Conservation (phyloP, 2,113 vertebrate species). For the Psittacara wagleri region DNA sequence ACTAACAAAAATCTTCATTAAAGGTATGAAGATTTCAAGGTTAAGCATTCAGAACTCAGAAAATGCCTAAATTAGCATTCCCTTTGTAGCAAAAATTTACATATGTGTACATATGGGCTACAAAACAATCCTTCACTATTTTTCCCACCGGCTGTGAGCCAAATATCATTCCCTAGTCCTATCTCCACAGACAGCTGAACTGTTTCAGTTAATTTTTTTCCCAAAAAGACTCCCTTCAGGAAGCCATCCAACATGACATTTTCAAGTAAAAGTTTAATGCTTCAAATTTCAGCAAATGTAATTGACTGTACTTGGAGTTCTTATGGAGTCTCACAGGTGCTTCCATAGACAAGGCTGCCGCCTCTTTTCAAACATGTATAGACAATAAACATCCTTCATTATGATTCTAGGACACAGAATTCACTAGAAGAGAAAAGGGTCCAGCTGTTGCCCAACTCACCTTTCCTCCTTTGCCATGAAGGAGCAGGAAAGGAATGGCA, state of each 20-base stretch:
- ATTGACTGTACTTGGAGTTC: accelerated
- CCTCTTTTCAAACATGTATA: neutral
- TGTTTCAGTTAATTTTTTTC: neutral
- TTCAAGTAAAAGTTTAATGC: neutral
- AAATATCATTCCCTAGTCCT: neutral
- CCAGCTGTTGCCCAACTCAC: neutral
- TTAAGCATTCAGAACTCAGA: neutral
- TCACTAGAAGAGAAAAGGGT: neutral
- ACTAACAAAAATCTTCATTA: neutral
- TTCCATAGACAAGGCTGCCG: neutral
- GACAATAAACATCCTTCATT: accelerated
- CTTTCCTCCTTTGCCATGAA: neutral
- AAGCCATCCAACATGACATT: neutral
- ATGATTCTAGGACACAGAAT: neutral
- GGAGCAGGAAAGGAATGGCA: neutral
- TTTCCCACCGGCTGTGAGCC: neutral
- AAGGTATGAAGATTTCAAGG: neutral
- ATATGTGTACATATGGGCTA: neutral
- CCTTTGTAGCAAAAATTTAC: neutral
- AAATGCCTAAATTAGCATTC: neutral
- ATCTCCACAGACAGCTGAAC: neutral
- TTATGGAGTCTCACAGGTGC: neutral
- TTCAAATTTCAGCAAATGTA: neutral
- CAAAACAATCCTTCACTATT: neutral
- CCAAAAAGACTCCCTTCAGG: neutral